A percentile compares a stretch with the other conserved stretches of the same genome.
These are phyloP conservation scores for Hydrochoerus hydrochaeris DNA, from an alignment of 2,113 vertebrate species.

Conservation along the genomic window DNA sequence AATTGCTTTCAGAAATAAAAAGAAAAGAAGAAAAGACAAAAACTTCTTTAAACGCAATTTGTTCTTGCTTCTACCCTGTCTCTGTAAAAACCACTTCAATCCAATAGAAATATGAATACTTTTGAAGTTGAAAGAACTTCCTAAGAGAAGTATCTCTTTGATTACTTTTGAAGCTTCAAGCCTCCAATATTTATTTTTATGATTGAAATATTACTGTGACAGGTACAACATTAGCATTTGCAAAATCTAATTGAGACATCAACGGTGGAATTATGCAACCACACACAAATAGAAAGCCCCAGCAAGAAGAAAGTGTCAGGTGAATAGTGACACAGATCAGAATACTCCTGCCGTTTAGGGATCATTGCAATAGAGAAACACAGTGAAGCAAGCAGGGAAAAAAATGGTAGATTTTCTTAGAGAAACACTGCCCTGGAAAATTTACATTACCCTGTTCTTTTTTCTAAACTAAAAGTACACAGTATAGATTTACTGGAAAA, in stretches of 20 bases:
- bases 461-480: constrained; percentile 57
- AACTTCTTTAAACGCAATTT: neutral
- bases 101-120: neutral
- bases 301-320: constrained; percentile 32
- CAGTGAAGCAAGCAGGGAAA: neutral
- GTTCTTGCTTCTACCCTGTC: neutral
- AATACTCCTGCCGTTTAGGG: constrained; percentile 27
- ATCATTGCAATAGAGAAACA: constrained; percentile 58
- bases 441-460: constrained; percentile 56
- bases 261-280: constrained; percentile 56
- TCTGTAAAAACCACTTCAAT: neutral
- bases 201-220: neutral
- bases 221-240: constrained; percentile 59
- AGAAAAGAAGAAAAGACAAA: constrained; percentile 12
- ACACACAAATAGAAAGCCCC: neutral
- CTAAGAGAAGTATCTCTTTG: neutral
- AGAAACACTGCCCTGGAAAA: constrained; percentile 66
- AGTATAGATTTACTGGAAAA: constrained; percentile 14
- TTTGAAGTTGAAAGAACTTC: neutral
- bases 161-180: constrained; percentile 9
- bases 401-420: constrained; percentile 30
- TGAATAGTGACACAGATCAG: neutral
- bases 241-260: constrained; percentile 38
- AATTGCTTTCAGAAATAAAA: neutral
- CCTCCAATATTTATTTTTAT: constrained; percentile 49